phyloP scores from a whole-genome alignment of 2,888 invertebrate species.

The Archaeoteleia sp. region DNA sequence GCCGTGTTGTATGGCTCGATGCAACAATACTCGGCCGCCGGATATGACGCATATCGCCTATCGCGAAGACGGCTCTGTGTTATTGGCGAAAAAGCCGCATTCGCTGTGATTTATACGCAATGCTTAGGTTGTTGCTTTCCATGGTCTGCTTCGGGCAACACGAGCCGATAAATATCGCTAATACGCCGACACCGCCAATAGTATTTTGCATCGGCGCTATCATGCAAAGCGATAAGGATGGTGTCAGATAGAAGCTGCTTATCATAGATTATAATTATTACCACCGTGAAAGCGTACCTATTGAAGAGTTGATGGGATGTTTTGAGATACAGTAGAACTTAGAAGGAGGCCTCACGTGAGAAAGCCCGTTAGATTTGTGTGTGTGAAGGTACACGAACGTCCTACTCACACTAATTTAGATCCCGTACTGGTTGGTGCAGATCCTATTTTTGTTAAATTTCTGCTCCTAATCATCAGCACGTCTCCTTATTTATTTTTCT shows the following conservation, averaged over 20 bases:
- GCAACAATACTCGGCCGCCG: constrained; percentile 56
- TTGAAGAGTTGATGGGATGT: no score
- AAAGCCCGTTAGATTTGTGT: constrained; percentile 6
- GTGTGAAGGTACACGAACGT: no score
- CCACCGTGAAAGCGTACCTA: constrained; percentile 14
- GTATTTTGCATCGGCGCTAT: constrained; percentile 14
- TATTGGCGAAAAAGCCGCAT: constrained; percentile 37
- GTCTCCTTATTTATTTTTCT: no score
- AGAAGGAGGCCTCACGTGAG: no score
- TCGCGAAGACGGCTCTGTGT: constrained; percentile 9
- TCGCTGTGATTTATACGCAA: constrained; percentile 60
- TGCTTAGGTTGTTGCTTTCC: constrained; percentile 30
- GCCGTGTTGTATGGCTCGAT: constrained; percentile 32
- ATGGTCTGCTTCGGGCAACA: constrained; percentile 26
- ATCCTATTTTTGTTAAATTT: no score
- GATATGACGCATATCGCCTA: constrained; percentile 57
- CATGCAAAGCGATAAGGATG: constrained; percentile 16
- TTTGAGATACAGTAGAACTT: no score
- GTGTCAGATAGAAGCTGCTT: constrained; percentile 22
- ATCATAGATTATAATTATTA: constrained; percentile 37
- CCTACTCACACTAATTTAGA: no score
- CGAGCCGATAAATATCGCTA: constrained; percentile 45
- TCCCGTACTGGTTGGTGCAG: no score
- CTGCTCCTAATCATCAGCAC: no score
- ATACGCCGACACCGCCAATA: constrained; percentile 33